These are phyloP conservation scores for Passer domesticus DNA, from an alignment of 2,113 vertebrate genomes.

Conservation along the genomic window DNA sequence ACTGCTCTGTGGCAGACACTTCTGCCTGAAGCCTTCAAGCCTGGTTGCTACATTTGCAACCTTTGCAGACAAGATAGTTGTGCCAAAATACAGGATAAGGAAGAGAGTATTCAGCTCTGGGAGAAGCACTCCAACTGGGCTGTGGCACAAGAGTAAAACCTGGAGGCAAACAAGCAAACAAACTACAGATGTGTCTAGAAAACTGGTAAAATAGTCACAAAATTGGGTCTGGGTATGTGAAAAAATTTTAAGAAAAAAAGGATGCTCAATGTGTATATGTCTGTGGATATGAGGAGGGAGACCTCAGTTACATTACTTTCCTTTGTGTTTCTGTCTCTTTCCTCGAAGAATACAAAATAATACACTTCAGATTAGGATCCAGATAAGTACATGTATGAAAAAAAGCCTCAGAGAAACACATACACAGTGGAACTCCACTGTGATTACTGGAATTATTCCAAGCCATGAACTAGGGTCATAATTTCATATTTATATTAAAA, in stretches of 20 bases:
- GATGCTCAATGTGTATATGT: fast-evolving
- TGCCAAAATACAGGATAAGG: not conserved
- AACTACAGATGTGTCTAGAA: not conserved
- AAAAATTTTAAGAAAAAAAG: not conserved
- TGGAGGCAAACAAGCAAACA: not conserved
- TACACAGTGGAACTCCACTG: not conserved
- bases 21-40: not conserved
- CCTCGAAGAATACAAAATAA: not conserved
- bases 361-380: not conserved
- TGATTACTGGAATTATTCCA: slow-evolving; percentile 13
- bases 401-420: not conserved
- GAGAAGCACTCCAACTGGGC: not conserved
- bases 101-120: not conserved
- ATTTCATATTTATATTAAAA: slow-evolving; percentile 19
- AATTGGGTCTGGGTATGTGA: not conserved
- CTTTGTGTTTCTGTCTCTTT: not conserved
- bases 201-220: not conserved
- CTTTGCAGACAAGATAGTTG: not conserved
- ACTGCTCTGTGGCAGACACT: not conserved
- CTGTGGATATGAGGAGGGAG: not conserved
- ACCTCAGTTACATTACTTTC: not conserved
- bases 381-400: not conserved
- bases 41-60: not conserved
- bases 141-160: not conserved
- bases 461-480: not conserved